A percentile compares a stretch with the other conserved stretches of the same genome.
phyloP scores from a whole-genome alignment of 92 coral and sea anemone genomes.

The Porites evermanni region DNA sequence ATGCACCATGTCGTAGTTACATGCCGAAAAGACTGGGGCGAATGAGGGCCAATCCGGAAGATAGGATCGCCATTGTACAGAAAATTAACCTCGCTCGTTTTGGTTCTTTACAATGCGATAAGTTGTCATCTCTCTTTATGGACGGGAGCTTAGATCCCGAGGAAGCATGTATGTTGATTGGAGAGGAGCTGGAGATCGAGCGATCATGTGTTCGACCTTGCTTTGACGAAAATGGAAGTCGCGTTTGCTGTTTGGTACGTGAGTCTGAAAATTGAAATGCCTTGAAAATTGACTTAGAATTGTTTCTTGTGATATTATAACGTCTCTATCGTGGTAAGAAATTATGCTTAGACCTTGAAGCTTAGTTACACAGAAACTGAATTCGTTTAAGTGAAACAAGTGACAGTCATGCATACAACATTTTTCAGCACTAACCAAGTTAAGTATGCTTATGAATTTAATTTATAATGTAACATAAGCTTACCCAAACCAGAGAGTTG shows the following conservation, averaged over 20 bases:
- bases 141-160: slow-evolving; percentile 14
- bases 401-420: not conserved
- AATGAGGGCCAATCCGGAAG: not conserved
- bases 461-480: too few species aligned
- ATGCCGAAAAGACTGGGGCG: slow-evolving; percentile 36
- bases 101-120: not conserved
- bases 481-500: too few species aligned
- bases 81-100: not conserved
- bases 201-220: slow-evolving; percentile 58
- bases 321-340: not conserved
- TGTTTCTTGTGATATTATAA: not conserved
- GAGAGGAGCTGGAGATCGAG: slow-evolving; percentile 57
- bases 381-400: not conserved
- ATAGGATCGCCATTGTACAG: not conserved
- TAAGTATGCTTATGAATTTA: too few species aligned
- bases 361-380: not conserved
- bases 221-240: slow-evolving; percentile 43
- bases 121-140: slow-evolving; percentile 6
- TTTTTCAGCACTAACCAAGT: too few species aligned
- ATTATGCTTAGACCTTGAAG: not conserved
- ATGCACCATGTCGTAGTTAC: not conserved
- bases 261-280: not conserved
- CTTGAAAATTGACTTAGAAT: not conserved
- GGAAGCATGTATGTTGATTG: slow-evolving; percentile 36
- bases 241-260: slow-evolving; percentile 67